Percentiles rank a stretch among this genome's conserved stretches.
Conservation (phyloP, 2,113 vertebrate species). For the Poeciliopsis turrubarensis region DNA sequence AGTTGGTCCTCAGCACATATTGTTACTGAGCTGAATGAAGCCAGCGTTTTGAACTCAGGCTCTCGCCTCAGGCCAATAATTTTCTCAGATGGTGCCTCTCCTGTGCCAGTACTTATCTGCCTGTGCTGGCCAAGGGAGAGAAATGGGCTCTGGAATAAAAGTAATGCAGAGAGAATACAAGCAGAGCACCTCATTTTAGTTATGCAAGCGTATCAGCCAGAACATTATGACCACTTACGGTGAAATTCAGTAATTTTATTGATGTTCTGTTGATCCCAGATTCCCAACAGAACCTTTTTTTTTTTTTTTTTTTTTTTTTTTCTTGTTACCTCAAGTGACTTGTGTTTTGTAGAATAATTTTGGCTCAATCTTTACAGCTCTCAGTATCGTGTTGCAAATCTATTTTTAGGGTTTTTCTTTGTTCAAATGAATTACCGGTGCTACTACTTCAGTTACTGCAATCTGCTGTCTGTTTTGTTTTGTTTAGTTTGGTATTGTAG, state of each 20-base stretch:
- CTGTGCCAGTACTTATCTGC: conserved; percentile 46
- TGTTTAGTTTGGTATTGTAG: conserved; percentile 92
- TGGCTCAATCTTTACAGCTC: neutral
- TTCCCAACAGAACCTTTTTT: neutral
- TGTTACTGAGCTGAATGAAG: conserved; percentile 54
- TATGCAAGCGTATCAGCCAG: conserved; percentile 21
- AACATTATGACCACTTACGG: neutral
- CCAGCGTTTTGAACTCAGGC: conserved; percentile 43
- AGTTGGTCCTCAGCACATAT: conserved; percentile 46
- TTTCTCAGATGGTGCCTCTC: conserved; percentile 57
- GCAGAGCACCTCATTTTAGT: conserved; percentile 28
- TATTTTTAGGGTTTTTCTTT: neutral
- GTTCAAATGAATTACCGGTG: neutral
- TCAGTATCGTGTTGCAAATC: neutral
- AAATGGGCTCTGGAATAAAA: conserved; percentile 22
- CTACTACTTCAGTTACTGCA: neutral
- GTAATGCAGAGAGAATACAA: conserved; percentile 5
- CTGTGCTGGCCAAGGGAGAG: conserved; percentile 27
- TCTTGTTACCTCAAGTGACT: too few species aligned
- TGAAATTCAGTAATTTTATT: neutral
- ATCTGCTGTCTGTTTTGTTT: conserved; percentile 22
- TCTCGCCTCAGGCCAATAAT: conserved; percentile 57
- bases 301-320: too few species aligned
- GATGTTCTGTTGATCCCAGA: neutral
- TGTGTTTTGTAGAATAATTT: neutral